Evolutionary conservation across 2,797 vertebrate genomes (phyloP), one percentile per base, ranked within the genome.

Genomic region (Danio kyathit): DNA sequence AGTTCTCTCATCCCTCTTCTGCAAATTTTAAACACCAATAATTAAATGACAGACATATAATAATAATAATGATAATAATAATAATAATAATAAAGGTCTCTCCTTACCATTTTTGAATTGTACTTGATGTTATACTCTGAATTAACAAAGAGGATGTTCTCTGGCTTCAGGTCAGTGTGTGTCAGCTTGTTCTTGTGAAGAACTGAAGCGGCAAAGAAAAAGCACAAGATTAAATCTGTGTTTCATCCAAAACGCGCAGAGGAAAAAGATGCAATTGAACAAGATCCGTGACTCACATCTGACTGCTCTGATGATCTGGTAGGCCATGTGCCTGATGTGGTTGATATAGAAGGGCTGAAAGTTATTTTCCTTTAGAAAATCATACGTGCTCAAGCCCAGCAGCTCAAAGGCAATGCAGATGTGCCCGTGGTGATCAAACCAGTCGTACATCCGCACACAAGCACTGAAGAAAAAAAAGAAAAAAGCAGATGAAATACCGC

Each of bases 151-250:
- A 99, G 92, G 88, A 99, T 99, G 90, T 99, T 99, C 90, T 99
- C 97, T 43, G 97, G 97, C 85, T 99, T 99, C 86, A 99, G 92
- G 91, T 99, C 97, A 2, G 97, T 99, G 90, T 99, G 97, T 12
- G 97, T 99, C 90, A 99, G 88, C 81, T 97, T 96, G 92, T 97
- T 98, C 82, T 95, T 95, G 88, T 99, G 97, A 54, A 99, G 91
- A 89, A 99, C 97, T 99, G 85, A 2, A 88, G 75, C 44, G 40
- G 5, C 38, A 60, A 75, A 51, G 1, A 59, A 41, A 59, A 73
- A 40, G 6, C 7, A 19, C 7, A 79, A 21, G 6, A 77, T 76
- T 71, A 76, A 82, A 87, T 87, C 11, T 74, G 13, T 1, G 6
- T 38, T 72, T 49, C 4, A 1, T 40, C 0, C 16, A 7, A 7